These are phyloP conservation scores for Phylloscopus whistleri DNA, from an alignment of 2,113 vertebrate species.

Conservation along the genomic window DNA sequence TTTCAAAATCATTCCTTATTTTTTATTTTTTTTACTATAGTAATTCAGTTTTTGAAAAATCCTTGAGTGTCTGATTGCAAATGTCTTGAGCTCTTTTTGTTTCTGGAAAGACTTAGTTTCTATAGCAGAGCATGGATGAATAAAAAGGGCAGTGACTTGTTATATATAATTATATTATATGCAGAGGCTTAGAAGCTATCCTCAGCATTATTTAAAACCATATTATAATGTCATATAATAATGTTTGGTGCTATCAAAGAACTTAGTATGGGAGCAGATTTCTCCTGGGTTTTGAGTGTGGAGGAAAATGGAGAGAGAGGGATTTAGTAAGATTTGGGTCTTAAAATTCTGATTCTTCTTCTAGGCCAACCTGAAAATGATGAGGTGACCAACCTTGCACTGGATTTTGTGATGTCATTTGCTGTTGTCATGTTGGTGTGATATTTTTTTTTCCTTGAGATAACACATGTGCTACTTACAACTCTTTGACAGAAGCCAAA, in stretches of 20 bases:
- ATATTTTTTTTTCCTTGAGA: not conserved
- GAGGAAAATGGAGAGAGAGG: not conserved
- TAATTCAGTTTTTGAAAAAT: not conserved
- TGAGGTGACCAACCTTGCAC: not conserved
- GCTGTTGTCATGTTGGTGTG: not conserved
- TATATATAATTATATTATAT: not conserved
- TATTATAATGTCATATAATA: not conserved
- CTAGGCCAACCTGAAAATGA: not conserved
- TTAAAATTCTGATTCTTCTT: not conserved
- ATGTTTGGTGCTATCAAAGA: not conserved
- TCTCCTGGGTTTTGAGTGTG: not conserved
- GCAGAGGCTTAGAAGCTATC: not conserved
- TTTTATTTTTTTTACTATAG: not conserved
- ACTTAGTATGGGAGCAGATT: not conserved
- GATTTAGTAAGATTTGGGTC: not conserved
- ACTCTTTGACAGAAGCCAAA: not conserved
- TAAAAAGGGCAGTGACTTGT: not conserved
- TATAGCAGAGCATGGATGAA: not conserved
- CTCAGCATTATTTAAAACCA: not conserved
- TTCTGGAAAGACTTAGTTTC: not conserved
- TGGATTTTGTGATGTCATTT: not conserved
- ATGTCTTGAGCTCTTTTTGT: not conserved
- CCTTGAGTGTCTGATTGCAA: not conserved
- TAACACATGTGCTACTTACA: not conserved
- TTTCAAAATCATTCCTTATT: not conserved